Base-by-base conservation (phyloP, 1,140 invertebrate species). In the Ostrea denselamellosa region DNA sequence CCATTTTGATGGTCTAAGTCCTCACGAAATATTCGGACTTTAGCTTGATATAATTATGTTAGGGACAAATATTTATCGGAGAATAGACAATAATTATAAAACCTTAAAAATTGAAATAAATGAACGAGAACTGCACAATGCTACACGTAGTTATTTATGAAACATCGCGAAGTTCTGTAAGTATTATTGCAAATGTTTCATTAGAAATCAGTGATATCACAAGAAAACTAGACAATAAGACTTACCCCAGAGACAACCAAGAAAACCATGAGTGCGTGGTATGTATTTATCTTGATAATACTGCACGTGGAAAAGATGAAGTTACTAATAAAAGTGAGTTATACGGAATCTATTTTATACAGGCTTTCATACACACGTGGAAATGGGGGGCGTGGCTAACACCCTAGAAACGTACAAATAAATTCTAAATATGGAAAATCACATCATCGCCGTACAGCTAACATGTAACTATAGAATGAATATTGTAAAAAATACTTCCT, bases 341-440 rank as follows among this genome's bases (percentile, higher is more conserved):
- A 25, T 17, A 25, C 8, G 3, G 68, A 28, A 12, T 77, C 68
- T 77, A 12, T 77, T 25, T 77, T 77, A 77, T 77, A 77, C 68
- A 77, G 68, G 14, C 8, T 34, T 25, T 34, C 8, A 34, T 8
- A 34, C 14, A 25, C 68, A 77, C 68, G 68, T 77, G 68, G 68
- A 77, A 9, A 77, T 14, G 25, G 68, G n/a, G 25, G 68, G 68
- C 68, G 68, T 9, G 68, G 12, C 68, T 34, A 77, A 34, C 68
- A 77, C 68, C 68, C 68, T 77, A 77, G 68, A 77, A 77, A 77
- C 68, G 68, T 25, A 77, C 25, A 77, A 77, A 77, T 77, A 77
- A 28, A 10, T 28, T 28, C 68, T 83, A 53, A 53, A 83, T 83
- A 53, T 83, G 82, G 53, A 83, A 83, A 83, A 51, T 83, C 51